Evolutionary conservation across 2,888 invertebrate species (phyloP).

Genomic region (Microctonus brassicae): DNA sequence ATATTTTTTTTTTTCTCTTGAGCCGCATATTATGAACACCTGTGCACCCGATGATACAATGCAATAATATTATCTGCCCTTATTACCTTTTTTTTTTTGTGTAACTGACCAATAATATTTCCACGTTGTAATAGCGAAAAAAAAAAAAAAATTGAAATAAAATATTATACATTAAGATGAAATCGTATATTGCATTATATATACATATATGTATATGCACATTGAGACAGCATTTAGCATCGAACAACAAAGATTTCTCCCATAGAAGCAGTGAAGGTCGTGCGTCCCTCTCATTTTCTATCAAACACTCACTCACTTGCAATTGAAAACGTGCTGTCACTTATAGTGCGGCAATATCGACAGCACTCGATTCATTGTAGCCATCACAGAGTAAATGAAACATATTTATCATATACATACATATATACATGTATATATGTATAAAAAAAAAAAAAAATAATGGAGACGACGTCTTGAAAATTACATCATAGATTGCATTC

Average conservation of each 20-base stretch:
- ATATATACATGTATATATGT: no score
- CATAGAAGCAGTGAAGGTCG: slow-evolving; percentile 10
- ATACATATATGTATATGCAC: background rate
- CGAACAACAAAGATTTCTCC: slow-evolving; percentile 19
- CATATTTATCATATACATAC: background rate
- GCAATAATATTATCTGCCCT: slow-evolving; percentile 10
- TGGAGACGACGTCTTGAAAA: background rate
- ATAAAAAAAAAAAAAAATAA: no score
- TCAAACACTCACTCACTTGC: background rate
- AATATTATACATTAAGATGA: background rate
- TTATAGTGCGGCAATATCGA: background rate
- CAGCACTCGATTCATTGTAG: background rate
- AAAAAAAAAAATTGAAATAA: background rate
- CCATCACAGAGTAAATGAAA: background rate
- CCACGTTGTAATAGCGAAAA: background rate
- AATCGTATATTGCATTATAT: background rate
- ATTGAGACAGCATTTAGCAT: slow-evolving; percentile 12
- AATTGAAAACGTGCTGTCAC: background rate
- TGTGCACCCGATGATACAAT: background rate
- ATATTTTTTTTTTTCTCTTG: background rate
- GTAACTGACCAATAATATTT: slow-evolving; percentile 16
- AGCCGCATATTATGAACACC: background rate
- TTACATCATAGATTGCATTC: slow-evolving; percentile 6
- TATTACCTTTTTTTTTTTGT: background rate
- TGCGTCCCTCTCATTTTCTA: slow-evolving; percentile 8